Conservation (phyloP, 2,888 invertebrate genomes). For the Trachelus tabidus region DNA sequence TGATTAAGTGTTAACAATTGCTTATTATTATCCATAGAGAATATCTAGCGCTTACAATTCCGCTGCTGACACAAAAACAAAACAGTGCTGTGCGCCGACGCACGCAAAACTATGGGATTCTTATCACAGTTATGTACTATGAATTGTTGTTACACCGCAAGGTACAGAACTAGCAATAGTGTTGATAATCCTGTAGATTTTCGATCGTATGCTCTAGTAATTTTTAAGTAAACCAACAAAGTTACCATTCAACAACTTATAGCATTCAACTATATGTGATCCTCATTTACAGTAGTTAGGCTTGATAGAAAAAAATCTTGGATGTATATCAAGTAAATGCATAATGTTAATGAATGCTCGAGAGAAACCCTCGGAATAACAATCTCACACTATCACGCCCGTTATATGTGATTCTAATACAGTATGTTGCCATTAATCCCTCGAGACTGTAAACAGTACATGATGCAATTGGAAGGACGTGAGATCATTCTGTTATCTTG, state of each 20-base stretch:
- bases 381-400: background rate
- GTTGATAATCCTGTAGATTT: background rate
- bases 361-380: background rate
- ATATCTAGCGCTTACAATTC: background rate
- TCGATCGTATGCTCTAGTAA: background rate
- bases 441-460: background rate
- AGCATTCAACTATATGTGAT: background rate
- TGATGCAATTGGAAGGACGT: slow-evolving; percentile 36
- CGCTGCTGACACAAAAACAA: background rate
- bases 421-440: background rate
- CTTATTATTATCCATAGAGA: background rate
- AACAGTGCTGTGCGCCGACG: background rate
- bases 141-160: background rate
- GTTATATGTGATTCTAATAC: background rate
- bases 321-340: background rate
- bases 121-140: background rate
- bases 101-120: background rate
- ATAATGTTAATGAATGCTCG: background rate
- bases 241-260: background rate
- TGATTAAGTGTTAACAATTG: background rate
- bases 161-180: background rate
- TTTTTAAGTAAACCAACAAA: background rate
- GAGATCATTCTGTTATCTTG: slow-evolving; percentile 50
- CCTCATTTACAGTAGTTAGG: background rate
- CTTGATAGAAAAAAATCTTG: background rate